Percentiles rank a stretch among this genome's conserved stretches.
phyloP scores from a whole-genome alignment of 2,888 invertebrate genomes.

The Onthophagus sagittarius region DNA sequence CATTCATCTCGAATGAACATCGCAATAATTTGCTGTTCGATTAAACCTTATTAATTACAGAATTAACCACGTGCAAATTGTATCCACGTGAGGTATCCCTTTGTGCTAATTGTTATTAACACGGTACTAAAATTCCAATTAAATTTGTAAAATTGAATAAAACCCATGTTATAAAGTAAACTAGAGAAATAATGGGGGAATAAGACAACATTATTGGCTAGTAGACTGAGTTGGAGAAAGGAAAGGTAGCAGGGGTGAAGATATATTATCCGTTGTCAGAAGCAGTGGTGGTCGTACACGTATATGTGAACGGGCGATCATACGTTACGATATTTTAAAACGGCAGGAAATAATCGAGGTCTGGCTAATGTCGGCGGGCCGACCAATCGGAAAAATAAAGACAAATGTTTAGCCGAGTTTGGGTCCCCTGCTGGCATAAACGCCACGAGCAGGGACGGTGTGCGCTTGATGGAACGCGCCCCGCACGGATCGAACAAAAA shows the following conservation, averaged over 20 bases:
- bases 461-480: conserved; percentile 45
- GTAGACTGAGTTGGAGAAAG: not conserved
- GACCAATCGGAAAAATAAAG: conserved; percentile 53
- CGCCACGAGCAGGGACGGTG: conserved; percentile 48
- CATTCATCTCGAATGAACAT: not conserved
- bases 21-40: not conserved
- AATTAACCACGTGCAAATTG: not conserved
- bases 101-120: not conserved
- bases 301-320: conserved; percentile 37
- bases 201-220: not conserved
- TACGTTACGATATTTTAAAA: conserved; percentile 46
- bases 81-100: not conserved
- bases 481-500: conserved; percentile 29
- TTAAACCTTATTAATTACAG: not conserved
- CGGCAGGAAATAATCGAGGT: conserved; percentile 44
- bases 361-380: conserved; percentile 35
- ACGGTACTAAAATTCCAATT: not conserved
- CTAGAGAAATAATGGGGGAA: not conserved
- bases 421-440: conserved; percentile 47
- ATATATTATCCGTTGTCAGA: conserved; percentile 44
- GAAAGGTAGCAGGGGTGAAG: conserved; percentile 12
- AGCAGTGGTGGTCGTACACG: conserved; percentile 41
- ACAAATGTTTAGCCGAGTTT: conserved; percentile 48
- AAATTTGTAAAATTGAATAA: too few relatives aligned
- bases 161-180: not conserved